These are phyloP conservation scores for Clarias gariepinus DNA, from an alignment of 2,113 vertebrate species.

Conservation along the genomic window DNA sequence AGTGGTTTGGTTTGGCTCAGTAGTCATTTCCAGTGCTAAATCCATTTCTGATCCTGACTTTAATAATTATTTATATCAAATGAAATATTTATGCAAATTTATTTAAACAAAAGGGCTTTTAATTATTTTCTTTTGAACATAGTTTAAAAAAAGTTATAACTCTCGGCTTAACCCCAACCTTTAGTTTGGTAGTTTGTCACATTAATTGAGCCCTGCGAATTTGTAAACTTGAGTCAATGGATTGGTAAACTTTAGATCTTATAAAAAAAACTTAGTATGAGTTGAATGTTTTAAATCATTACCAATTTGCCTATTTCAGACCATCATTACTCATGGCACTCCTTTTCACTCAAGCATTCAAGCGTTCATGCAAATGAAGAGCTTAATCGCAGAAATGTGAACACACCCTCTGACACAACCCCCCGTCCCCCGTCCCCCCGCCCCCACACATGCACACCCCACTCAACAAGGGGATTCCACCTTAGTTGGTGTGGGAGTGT, in stretches of 20 bases:
- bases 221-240: not conserved
- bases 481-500: constrained; percentile 9
- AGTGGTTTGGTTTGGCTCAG: not conserved
- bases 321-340: not conserved
- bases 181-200: not conserved
- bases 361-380: constrained; percentile 20
- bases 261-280: not conserved
- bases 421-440: too few relatives aligned
- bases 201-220: not conserved
- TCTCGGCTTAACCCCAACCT: not conserved
- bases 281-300: not conserved
- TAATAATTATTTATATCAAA: not conserved
- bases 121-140: not conserved
- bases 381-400: constrained; percentile 14
- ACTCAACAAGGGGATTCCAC: constrained; percentile 32
- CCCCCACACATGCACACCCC: constrained; percentile 21
- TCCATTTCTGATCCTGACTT: not conserved
- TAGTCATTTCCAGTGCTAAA: not conserved
- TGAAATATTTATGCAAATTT: not conserved
- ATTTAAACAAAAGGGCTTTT: not conserved
- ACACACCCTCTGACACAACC: not conserved
- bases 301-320: not conserved
- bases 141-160: not conserved
- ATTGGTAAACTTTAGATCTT: not conserved
- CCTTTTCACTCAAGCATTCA: constrained; percentile 16